phyloP scores from a whole-genome alignment of 2,797 vertebrate species.

The Phoebastria nigripes region DNA sequence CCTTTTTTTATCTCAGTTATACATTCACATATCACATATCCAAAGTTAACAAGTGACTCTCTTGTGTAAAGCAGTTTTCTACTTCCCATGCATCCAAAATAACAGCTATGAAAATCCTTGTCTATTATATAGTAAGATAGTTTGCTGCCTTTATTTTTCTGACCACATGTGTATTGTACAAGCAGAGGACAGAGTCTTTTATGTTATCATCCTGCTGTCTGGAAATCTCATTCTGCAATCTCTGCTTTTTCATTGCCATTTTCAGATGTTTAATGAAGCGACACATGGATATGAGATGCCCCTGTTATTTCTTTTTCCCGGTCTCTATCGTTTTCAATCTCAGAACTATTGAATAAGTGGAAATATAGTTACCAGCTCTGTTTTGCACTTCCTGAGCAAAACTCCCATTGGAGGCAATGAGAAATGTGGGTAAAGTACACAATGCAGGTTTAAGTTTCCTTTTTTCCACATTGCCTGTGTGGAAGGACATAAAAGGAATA shows the following conservation, averaged over 20 bases:
- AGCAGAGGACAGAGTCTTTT: constrained; percentile 25
- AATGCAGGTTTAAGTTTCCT: background rate
- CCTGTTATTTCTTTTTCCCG: constrained; percentile 13
- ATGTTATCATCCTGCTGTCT: constrained; percentile 12
- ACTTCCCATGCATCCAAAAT: background rate
- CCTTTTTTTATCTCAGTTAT: constrained; percentile 22
- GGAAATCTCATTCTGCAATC: constrained; percentile 35
- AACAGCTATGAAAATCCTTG: background rate
- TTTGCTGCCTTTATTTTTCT: constrained; percentile 40
- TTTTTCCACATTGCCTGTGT: background rate
- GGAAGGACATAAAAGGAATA: background rate
- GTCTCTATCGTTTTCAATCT: background rate
- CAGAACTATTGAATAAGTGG: background rate
- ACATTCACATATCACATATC: constrained; percentile 8
- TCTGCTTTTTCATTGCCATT: constrained; percentile 31
- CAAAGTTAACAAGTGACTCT: constrained; percentile 26
- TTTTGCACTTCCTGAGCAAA: background rate
- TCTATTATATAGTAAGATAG: background rate
- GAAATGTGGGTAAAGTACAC: background rate
- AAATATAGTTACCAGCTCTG: background rate
- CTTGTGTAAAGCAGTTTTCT: constrained; percentile 16
- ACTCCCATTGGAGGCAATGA: background rate
- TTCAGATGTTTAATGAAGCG: constrained; percentile 53
- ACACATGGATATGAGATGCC: constrained; percentile 2
- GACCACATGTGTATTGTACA: background rate